A percentile compares a stretch with the other conserved stretches of the same genome.
Conservation (phyloP, 2,888 invertebrate species). For the Ditula angustiorana region DNA sequence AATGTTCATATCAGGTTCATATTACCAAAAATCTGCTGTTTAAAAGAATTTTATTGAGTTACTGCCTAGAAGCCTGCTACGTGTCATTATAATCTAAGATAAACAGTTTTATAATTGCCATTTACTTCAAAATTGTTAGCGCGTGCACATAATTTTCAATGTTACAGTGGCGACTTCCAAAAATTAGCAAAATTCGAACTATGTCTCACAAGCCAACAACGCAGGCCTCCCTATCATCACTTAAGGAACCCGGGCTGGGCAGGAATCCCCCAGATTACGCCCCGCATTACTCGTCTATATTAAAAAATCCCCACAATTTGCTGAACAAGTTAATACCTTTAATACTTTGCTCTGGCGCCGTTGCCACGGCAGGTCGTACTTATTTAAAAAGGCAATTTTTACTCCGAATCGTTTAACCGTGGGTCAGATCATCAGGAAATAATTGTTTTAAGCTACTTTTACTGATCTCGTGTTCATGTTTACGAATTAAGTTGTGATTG, state of each 20-base stretch:
- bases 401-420: constrained; percentile 24
- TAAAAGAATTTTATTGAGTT: too few species aligned
- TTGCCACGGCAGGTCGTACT: constrained; percentile 21
- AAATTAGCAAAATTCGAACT: neutral
- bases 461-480: neutral
- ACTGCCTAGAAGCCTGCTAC: too few species aligned
- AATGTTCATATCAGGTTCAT: too few species aligned
- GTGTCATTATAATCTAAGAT: too few species aligned
- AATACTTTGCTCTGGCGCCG: constrained; percentile 35
- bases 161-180: neutral
- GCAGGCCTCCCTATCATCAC: constrained; percentile 6
- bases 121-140: too few species aligned
- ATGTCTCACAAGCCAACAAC: neutral
- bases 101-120: too few species aligned
- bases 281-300: constrained; percentile 39
- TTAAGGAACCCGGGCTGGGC: constrained; percentile 10
- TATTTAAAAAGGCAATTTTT: constrained; percentile 35
- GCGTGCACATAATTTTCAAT: too few species aligned
- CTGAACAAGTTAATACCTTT: constrained; percentile 43
- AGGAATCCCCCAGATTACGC: constrained; percentile 31
- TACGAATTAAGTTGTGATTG: neutral
- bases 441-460: constrained; percentile 24
- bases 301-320: constrained; percentile 43
- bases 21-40: too few species aligned
- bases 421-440: constrained; percentile 30